Evolutionary conservation across 2,797 vertebrate species (phyloP).

Genomic region (Cygnus olor): DNA sequence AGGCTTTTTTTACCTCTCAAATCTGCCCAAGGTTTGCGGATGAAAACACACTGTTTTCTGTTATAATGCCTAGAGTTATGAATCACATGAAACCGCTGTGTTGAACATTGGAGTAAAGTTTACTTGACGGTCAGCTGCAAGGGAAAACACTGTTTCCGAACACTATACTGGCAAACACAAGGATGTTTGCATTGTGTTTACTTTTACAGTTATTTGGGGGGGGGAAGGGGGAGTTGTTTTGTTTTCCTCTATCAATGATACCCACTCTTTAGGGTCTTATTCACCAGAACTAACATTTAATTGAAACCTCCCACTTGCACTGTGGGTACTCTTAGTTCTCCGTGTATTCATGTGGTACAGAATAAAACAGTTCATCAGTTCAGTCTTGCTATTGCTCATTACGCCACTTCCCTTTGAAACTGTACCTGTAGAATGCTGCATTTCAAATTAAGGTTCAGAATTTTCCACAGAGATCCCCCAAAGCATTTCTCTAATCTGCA

Average conservation of each 20-base stretch:
- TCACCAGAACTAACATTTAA: constrained; percentile 25
- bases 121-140: constrained; percentile 3
- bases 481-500: neutral
- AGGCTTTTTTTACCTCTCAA: neutral
- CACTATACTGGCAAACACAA: neutral
- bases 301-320: neutral
- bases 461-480: neutral
- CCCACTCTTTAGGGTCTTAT: neutral
- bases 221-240: too few relatives aligned
- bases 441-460: constrained; percentile 16
- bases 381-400: neutral
- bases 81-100: neutral
- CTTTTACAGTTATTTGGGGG: neutral
- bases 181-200: neutral
- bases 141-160: neutral
- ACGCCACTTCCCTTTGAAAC: neutral
- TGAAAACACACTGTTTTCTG: neutral
- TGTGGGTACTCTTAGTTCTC: neutral
- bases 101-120: neutral
- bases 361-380: constrained; percentile 16
- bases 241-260: neutral
- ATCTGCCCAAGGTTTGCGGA: neutral
- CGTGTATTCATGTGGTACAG: neutral
- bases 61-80: neutral
- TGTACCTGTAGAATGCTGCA: neutral